Evolutionary conservation across 2,888 invertebrate genomes (phyloP).

Genomic region (Himalopsyche tibetana): DNA sequence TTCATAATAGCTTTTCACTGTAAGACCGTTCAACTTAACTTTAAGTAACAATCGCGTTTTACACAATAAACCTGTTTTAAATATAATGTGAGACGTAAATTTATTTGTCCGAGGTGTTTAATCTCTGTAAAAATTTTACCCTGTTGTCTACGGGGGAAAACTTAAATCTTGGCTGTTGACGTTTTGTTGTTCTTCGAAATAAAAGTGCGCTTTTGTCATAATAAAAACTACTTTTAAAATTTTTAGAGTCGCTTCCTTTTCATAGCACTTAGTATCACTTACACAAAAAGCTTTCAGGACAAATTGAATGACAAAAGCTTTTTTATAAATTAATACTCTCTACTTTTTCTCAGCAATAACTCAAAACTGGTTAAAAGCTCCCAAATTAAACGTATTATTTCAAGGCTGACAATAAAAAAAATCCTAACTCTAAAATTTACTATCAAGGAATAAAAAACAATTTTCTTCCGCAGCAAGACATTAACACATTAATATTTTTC

Average conservation of each 20-base stretch:
- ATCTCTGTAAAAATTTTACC: conserved; percentile 9
- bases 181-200: conserved; percentile 29
- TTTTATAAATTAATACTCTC: background rate
- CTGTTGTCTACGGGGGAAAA: conserved; percentile 7
- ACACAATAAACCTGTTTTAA: background rate
- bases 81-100: background rate
- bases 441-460: too few relatives aligned
- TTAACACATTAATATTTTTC: too few relatives aligned
- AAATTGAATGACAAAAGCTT: background rate
- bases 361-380: too few relatives aligned
- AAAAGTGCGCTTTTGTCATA: conserved; percentile 29
- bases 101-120: conserved; percentile 23
- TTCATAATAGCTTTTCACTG: background rate
- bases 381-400: too few relatives aligned
- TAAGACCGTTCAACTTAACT: background rate
- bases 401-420: too few relatives aligned
- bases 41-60: background rate
- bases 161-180: conserved; percentile 37
- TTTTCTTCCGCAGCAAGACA: too few relatives aligned
- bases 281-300: conserved; percentile 20
- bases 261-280: conserved; percentile 32
- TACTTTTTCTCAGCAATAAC: too few relatives aligned
- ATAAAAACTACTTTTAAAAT: conserved; percentile 36
- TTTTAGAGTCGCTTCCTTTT: conserved; percentile 9
- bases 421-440: too few relatives aligned